Base-by-base conservation (phyloP, 1,140 invertebrate species). In the Drosophila suzukii region DNA sequence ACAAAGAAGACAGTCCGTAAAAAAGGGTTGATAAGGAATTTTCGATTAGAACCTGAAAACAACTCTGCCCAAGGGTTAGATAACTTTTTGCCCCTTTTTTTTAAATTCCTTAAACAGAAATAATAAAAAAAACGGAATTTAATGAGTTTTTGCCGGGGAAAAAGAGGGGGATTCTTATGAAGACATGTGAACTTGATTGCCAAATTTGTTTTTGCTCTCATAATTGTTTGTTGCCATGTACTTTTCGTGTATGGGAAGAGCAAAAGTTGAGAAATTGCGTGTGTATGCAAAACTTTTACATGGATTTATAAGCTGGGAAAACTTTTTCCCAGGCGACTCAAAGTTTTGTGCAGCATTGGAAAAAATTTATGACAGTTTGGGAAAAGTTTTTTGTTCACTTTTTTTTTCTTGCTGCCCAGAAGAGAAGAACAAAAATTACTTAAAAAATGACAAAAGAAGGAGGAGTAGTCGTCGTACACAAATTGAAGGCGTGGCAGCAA, bases 331-430 rank as follows among this genome's bases (percentile, higher is more conserved):
- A 30, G 30, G 56, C 11, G 36, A 73, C 34, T 55, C 30, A 53
- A 76, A 83, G 75, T 80, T 89, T 84, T 70, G 51, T 81, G 81
- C 72, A 78, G 75, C 75, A 84, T 81, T 56, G 24, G 32, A 27
- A 84, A 82, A 78, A 90, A 90, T 90, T 90, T 90, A 91, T 91
- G 88, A 91, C 88, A 91, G 88, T 91, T 91, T 81, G 75, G 70
- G 47, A 80, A 88, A 90, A 90, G 73, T 90, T 86, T 58, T 66
- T 65, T 55, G 50, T 53, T 66, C 50, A 46, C 39, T 59, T 74
- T 65, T 74, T 74, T 61, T n/a, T 44, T 13, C n/a, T 15, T 49
- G 46, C 36, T 24, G 11, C 59, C 51, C 47, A 74, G 58, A 62
- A 61, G 24, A 57, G 55, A 27, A 27, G 27, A 34, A 59, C 30